Evolutionary conservation across 2,113 vertebrate species (phyloP).

Genomic region (Heliornis fulica): DNA sequence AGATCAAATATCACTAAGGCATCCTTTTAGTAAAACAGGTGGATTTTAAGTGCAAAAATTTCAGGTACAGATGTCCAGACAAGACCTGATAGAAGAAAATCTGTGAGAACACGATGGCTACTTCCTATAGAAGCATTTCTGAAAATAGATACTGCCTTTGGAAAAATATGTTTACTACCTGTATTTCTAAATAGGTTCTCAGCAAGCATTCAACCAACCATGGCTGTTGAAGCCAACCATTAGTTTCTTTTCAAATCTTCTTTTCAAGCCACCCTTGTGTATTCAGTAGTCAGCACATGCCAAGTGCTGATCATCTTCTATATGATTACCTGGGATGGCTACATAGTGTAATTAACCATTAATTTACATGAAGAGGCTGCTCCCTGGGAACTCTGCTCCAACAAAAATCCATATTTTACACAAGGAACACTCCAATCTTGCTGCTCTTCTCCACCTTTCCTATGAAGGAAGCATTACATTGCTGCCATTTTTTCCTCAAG

Average conservation of each 20-base stretch:
- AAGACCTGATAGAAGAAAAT: background rate
- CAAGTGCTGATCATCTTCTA: background rate
- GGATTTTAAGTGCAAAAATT: background rate
- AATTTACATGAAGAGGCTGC: background rate
- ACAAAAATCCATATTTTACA: background rate
- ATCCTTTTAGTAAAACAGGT: background rate
- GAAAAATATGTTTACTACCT: background rate
- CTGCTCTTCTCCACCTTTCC: background rate
- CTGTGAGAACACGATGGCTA: background rate
- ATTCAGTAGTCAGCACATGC: background rate
- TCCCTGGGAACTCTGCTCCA: background rate
- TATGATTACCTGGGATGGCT: background rate
- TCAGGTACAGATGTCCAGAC: background rate
- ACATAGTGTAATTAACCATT: background rate
- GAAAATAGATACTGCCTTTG: background rate
- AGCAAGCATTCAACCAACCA: background rate
- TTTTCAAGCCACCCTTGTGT: background rate
- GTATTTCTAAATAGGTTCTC: background rate
- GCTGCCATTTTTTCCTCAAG: background rate
- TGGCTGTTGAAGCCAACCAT: background rate
- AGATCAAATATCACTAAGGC: background rate
- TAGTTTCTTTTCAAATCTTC: background rate
- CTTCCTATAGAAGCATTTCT: background rate
- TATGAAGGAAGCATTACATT: background rate
- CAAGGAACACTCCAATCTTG: background rate